Conservation (phyloP, 2,797 vertebrate species). For the Florisuga fusca region DNA sequence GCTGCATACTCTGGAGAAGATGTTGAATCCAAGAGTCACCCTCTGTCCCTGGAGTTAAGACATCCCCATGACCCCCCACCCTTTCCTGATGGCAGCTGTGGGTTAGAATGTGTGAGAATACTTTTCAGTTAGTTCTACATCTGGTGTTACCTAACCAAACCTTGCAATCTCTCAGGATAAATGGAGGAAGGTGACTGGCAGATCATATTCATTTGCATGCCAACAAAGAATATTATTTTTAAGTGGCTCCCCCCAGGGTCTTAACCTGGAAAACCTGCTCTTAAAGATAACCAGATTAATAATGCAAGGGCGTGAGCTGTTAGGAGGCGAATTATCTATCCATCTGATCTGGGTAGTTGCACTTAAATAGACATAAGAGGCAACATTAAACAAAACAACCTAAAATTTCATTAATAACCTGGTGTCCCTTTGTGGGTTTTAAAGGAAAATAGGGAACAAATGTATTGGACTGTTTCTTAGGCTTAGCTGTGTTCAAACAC, state of each 20-base stretch:
- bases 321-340: slow-evolving; percentile 22
- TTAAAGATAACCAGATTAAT: slow-evolving; percentile 40
- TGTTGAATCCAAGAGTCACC: neutral
- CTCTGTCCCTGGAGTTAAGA: neutral
- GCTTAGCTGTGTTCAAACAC: neutral
- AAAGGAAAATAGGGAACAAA: neutral
- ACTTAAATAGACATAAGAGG: slow-evolving; percentile 16
- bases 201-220: neutral
- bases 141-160: neutral
- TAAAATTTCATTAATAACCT: slow-evolving; percentile 20
- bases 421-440: neutral
- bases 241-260: neutral
- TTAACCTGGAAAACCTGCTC: neutral
- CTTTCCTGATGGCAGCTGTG: neutral
- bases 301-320: slow-evolving; percentile 12
- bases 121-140: neutral
- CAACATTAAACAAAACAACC: neutral
- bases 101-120: neutral
- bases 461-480: neutral
- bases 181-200: neutral
- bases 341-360: slow-evolving; percentile 17
- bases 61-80: neutral
- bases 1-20: neutral
- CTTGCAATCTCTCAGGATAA: neutral
- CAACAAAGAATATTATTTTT: neutral